A percentile compares a stretch with the other conserved stretches of the same genome.
Conservation (phyloP, 92 coral and sea anemone species). For the Meandrina meandrites region DNA sequence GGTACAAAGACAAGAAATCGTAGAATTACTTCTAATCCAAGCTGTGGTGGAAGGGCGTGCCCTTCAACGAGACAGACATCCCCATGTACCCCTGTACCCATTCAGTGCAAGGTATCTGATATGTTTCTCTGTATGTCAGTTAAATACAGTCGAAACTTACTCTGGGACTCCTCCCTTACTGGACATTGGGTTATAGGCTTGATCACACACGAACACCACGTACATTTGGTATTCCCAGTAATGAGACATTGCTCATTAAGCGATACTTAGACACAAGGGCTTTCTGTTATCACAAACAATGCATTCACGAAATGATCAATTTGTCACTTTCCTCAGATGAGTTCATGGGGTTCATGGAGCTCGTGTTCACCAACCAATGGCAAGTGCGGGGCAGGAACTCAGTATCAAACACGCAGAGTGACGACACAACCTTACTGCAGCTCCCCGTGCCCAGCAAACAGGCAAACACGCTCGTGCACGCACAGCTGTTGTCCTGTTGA, state of each 20-base stretch:
- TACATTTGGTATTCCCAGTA: too few relatives aligned
- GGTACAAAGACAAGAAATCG: conserved; percentile 65
- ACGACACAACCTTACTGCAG: conserved; percentile 86
- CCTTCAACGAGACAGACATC: conserved; percentile 26
- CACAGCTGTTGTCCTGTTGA: conserved; percentile 95
- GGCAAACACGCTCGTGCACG: conserved; percentile 56
- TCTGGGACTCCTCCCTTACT: neutral
- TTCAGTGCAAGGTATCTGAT: conserved; percentile 73
- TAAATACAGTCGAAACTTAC: too few relatives aligned
- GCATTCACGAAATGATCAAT: neutral
- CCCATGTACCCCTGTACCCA: conserved; percentile 79
- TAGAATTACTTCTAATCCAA: conserved; percentile 44
- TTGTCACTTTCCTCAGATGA: conserved; percentile 56
- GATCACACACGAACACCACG: too few relatives aligned
- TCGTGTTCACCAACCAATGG: conserved; percentile 77
- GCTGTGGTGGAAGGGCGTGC: conserved; percentile 72
- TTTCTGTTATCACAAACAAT: neutral
- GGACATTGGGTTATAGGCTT: neutral
- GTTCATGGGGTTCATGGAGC: conserved; percentile 78
- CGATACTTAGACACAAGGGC: too few relatives aligned
- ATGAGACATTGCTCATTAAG: too few relatives aligned
- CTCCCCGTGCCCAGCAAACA: conserved; percentile 67
- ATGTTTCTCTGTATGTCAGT: too few relatives aligned
- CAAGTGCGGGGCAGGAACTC: conserved; percentile 84
- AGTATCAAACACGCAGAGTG: conserved; percentile 65